phyloP scores from a whole-genome alignment of 1,140 invertebrate genomes.

The Zaprionus inermis region DNA sequence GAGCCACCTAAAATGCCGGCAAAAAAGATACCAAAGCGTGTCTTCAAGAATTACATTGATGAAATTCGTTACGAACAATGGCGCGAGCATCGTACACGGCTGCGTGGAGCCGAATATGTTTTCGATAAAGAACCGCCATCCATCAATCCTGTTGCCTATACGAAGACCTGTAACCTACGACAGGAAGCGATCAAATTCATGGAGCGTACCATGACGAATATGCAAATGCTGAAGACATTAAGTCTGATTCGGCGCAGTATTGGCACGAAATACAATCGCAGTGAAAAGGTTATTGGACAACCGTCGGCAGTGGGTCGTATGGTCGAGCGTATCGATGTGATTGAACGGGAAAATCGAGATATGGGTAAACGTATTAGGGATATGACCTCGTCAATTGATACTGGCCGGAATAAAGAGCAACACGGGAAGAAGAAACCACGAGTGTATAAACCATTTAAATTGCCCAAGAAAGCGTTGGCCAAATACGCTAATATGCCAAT shows the following conservation, averaged over 20 bases:
- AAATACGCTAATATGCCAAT: conserved; percentile 60
- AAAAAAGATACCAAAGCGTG: conserved; percentile 11
- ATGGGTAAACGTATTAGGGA: conserved; percentile 52
- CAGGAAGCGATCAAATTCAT: conserved; percentile 58
- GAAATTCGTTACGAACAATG: conserved; percentile 30
- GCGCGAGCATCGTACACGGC: conserved; percentile 58
- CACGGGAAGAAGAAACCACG: neutral
- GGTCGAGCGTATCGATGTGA: neutral
- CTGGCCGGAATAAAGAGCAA: conserved; percentile 23
- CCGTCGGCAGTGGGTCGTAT: neutral
- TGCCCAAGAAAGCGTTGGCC: conserved; percentile 46
- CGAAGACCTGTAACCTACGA: conserved; percentile 33
- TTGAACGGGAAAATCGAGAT: conserved; percentile 49
- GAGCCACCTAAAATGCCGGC: neutral
- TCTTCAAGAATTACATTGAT: neutral
- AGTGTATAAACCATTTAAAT: neutral
- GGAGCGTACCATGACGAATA: conserved; percentile 60
- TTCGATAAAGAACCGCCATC: conserved; percentile 45
- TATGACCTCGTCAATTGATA: conserved; percentile 43
- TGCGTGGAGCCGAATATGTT: conserved; percentile 28
- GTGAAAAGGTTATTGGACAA: neutral
- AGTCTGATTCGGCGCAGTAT: conserved; percentile 55
- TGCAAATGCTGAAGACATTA: conserved; percentile 52
- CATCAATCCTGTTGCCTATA: conserved; percentile 46
- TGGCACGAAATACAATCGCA: conserved; percentile 22